Percentiles rank a stretch among this genome's conserved stretches.
Conservation (phyloP, 2,888 invertebrate genomes). For the Nipponacmea schrenckii region DNA sequence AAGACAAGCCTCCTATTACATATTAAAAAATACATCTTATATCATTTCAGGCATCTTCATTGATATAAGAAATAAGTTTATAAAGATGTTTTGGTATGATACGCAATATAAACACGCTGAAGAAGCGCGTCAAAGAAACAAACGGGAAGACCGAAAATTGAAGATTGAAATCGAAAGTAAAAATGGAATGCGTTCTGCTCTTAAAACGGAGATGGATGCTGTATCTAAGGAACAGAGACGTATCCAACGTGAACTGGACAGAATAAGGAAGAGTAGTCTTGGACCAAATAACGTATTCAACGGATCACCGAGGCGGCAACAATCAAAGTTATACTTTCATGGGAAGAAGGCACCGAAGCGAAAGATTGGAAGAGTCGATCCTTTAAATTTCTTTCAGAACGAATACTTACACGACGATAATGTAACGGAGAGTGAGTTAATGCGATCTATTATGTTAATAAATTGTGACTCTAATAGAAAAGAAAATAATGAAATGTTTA, state of each 20-base stretch:
- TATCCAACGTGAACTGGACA: constrained; percentile 2
- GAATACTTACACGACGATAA: background rate
- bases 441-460: constrained; percentile 1
- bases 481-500: constrained; percentile 3
- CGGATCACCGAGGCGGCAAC: background rate
- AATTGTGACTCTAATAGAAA: background rate
- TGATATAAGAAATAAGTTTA: no score
- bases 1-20: no score
- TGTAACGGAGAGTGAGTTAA: background rate
- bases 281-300: background rate
- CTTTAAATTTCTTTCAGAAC: background rate
- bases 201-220: background rate
- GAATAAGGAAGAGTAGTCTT: background rate
- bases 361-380: background rate
- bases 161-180: constrained; percentile 31
- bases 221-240: constrained; percentile 1
- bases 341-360: background rate
- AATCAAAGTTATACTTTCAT: background rate
- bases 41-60: no score
- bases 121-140: constrained; percentile 37
- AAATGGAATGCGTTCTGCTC: constrained; percentile 24
- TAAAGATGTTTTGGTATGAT: constrained; percentile 10
- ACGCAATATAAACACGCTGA: constrained; percentile 25
- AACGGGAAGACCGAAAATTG: constrained; percentile 36
- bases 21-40: no score